Evolutionary conservation across 2,113 vertebrate genomes (phyloP), one percentile per base, ranked within the genome.

Genomic region (Coryphaenoides rupestris): DNA sequence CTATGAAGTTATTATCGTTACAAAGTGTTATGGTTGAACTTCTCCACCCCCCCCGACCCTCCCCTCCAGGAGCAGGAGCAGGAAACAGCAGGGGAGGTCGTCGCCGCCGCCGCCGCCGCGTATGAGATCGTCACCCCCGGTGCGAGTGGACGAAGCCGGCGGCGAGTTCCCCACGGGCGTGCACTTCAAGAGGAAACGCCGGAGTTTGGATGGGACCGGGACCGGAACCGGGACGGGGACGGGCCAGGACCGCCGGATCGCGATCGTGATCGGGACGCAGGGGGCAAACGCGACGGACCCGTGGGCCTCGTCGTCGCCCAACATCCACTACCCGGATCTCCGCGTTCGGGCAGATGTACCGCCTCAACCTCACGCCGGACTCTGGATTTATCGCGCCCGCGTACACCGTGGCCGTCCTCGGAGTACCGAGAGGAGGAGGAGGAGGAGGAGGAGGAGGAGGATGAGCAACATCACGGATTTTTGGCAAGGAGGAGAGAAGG

Each of bases 361-460:
- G 95, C 84, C 92, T 98, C 82, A 97, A 98, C 86, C 94, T 98
- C 68, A 96, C 93, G 58, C 92, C 92, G 70, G 93, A 95, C 47
- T 91, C 95, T 65, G 94, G 92, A 91, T 99, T 99, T 93, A 95
- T 99, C 79, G 96, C 96, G 55, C 96, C 96, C 6, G 86, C 90
- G 57, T 98, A 97, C 88, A 98, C 95, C 62, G 95, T 99, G 86
- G 93, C 92, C 68, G 78, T 96, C 70, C 83, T 96, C 4, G 96
- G 95, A 86, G 84, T 86, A 73, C 91, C 91, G 19, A 81, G 75
- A 77, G 73, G 81, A 80, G 82, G 79, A 13, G 15, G 47, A 17
- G 13, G 47, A 16, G 47, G 47, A 50, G 1, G 47, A 5, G 47
- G 47, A 91, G 68, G 92, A 85, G 60, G 76, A 68, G 88, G 73